Conservation (phyloP, 1,140 invertebrate genomes). For the Papilio polyxenes region DNA sequence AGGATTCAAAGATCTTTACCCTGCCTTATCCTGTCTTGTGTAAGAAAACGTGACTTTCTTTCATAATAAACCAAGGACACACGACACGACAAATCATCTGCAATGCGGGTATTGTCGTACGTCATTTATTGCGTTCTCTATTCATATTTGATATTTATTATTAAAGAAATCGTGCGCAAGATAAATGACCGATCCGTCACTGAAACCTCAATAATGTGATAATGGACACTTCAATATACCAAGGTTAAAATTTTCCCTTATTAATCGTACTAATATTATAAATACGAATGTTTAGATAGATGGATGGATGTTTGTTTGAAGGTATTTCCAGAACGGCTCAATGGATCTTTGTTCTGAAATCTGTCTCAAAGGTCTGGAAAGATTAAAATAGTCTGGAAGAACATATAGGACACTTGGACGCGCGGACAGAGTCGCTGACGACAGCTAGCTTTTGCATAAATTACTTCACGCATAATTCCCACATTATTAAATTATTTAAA, state of each 20-base stretch:
- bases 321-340: no score
- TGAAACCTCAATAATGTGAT: not conserved
- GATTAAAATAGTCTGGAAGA: not conserved
- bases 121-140: not conserved
- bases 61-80: not conserved
- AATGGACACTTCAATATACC: not conserved
- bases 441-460: no score
- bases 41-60: conserved; percentile 6
- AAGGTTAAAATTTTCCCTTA: not conserved
- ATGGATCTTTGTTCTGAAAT: no score
- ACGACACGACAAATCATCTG: not conserved
- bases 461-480: no score
- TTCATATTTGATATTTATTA: not conserved
- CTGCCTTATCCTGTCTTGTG: not conserved
- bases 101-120: not conserved
- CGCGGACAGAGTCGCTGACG: no score
- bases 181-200: conserved; percentile 7
- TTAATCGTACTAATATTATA: no score
- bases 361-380: no score
- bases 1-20: no score
- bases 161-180: not conserved
- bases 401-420: not conserved
- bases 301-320: no score
- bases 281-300: no score
- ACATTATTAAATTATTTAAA: no score